phyloP scores from a whole-genome alignment of 1,140 invertebrate genomes.

The Aphidius gifuensis region DNA sequence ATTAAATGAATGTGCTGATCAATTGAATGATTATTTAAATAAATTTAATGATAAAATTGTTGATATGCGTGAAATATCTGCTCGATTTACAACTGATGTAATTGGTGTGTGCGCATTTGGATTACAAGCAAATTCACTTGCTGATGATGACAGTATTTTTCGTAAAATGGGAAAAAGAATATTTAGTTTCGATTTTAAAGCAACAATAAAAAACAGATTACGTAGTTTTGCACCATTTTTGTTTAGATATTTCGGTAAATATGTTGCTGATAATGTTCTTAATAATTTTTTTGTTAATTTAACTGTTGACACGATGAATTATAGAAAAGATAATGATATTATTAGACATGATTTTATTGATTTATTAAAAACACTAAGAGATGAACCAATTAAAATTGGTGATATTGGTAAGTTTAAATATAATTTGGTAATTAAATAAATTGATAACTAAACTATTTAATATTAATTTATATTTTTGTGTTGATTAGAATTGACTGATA shows the following conservation, averaged over 20 bases:
- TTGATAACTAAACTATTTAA: too few relatives aligned
- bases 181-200: slow-evolving; percentile 38
- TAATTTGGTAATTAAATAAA: too few relatives aligned
- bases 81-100: slow-evolving; percentile 56
- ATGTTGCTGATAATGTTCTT: slow-evolving; percentile 23
- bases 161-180: slow-evolving; percentile 44
- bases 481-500: not conserved
- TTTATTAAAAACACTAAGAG: slow-evolving; percentile 55
- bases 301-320: slow-evolving; percentile 56
- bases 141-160: slow-evolving; percentile 54
- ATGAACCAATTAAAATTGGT: slow-evolving; percentile 45
- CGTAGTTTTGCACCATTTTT: slow-evolving; percentile 57
- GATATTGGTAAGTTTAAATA: slow-evolving; percentile 23
- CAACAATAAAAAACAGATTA: slow-evolving; percentile 58
- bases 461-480: too few relatives aligned
- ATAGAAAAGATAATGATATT: slow-evolving; percentile 53
- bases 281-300: slow-evolving; percentile 51
- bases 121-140: slow-evolving; percentile 54
- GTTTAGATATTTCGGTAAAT: not conserved
- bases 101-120: slow-evolving; percentile 61
- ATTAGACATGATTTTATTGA: slow-evolving; percentile 58
- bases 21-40: slow-evolving; percentile 41
- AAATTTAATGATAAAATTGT: slow-evolving; percentile 43
- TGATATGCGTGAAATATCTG: slow-evolving; percentile 54
- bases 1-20: slow-evolving; percentile 44